Evolutionary conservation across 2,888 invertebrate genomes (phyloP).

Genomic region (Microctonus aethiopoides): DNA sequence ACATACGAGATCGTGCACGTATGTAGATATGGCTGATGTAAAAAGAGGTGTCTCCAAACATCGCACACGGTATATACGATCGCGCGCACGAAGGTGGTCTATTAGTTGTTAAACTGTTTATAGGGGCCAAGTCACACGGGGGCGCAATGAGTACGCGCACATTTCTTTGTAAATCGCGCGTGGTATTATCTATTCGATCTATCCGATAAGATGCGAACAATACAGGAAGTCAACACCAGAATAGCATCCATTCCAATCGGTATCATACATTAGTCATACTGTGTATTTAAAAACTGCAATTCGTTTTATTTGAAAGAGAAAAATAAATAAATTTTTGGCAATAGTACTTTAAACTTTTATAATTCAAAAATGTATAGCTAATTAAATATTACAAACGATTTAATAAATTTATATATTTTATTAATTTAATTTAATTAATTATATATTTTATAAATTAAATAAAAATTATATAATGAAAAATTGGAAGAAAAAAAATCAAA

Average conservation of each 20-base stretch:
- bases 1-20: slow-evolving; percentile 53
- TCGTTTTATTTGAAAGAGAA: too few relatives aligned
- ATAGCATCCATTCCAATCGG: slow-evolving; percentile 23
- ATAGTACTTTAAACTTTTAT: too few relatives aligned
- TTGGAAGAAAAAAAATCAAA: too few relatives aligned
- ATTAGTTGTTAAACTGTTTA: slow-evolving; percentile 54
- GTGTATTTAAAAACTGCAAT: slow-evolving; percentile 40
- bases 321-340: too few relatives aligned
- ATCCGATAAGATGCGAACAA: slow-evolving; percentile 62
- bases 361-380: too few relatives aligned
- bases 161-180: slow-evolving; percentile 46
- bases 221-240: slow-evolving; percentile 56
- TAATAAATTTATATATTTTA: too few relatives aligned
- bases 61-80: slow-evolving; percentile 43
- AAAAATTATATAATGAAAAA: too few relatives aligned
- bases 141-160: slow-evolving; percentile 40
- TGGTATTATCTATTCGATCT: slow-evolving; percentile 59
- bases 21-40: slow-evolving; percentile 53
- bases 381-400: too few relatives aligned
- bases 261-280: slow-evolving; percentile 50
- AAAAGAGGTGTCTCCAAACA: slow-evolving; percentile 52
- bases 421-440: too few relatives aligned
- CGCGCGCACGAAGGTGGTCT: slow-evolving; percentile 59
- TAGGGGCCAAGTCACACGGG: slow-evolving; percentile 30
- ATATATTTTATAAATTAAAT: too few relatives aligned